Conservation (phyloP, 1,140 invertebrate species). For the Drosophila quadrilineata region DNA sequence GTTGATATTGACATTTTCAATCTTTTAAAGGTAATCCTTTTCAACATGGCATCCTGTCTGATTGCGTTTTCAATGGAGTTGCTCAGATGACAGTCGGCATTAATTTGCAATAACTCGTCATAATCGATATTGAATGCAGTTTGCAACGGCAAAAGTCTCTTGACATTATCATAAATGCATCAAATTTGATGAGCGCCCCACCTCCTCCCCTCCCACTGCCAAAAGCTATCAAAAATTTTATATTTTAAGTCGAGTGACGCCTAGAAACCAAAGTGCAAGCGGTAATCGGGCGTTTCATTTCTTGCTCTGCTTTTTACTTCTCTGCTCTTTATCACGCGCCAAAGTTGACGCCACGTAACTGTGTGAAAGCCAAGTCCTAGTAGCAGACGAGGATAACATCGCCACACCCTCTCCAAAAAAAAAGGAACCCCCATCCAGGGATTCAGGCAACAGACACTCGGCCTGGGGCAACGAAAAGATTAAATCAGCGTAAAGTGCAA, state of each 20-base stretch:
- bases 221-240: too few species aligned
- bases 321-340: constrained; percentile 66
- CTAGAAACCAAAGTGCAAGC: constrained; percentile 34
- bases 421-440: constrained; percentile 25
- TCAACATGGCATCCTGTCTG: background rate
- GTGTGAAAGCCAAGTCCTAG: background rate
- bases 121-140: constrained; percentile 47
- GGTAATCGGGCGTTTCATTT: constrained; percentile 36
- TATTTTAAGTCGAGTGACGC: too few species aligned
- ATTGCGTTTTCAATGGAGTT: background rate
- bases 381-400: background rate
- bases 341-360: constrained; percentile 43
- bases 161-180: constrained; percentile 69
- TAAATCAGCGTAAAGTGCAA: constrained; percentile 75
- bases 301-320: constrained; percentile 29
- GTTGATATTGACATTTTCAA: background rate
- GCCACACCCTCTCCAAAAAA: constrained; percentile 6
- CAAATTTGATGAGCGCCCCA: constrained; percentile 33
- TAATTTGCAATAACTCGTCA: constrained; percentile 46
- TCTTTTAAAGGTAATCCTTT: background rate
- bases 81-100: background rate
- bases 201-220: constrained; percentile 2
- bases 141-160: constrained; percentile 43
- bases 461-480: constrained; percentile 61
- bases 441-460: constrained; percentile 32